Percentiles rank a stretch among this genome's conserved stretches.
Evolutionary conservation across 1,140 invertebrate species (phyloP).

Genomic region (Telenomus remus): DNA sequence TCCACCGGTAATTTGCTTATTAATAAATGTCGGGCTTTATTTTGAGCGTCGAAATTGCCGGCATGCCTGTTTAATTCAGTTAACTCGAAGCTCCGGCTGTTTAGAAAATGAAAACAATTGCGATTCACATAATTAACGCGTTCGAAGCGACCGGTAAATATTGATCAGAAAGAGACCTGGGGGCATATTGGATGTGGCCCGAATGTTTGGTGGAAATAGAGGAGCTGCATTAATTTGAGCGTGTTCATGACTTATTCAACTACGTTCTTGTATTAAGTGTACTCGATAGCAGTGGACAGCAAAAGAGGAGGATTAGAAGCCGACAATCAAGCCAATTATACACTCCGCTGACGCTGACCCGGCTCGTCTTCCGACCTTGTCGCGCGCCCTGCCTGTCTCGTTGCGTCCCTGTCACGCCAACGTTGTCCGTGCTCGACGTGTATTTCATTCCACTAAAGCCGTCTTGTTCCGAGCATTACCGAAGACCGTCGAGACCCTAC

Average conservation of each 20-base stretch:
- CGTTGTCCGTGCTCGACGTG: slow-evolving; percentile 54
- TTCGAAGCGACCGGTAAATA: slow-evolving; percentile 31
- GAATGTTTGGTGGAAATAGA: slow-evolving; percentile 21
- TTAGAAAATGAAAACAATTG: slow-evolving; percentile 27
- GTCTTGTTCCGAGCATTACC: slow-evolving; percentile 64
- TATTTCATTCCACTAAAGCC: slow-evolving; percentile 66
- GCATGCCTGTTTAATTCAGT: slow-evolving; percentile 1
- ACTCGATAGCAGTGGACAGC: slow-evolving; percentile 63
- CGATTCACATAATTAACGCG: not conserved
- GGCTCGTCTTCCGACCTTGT: slow-evolving; percentile 63
- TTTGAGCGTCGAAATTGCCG: slow-evolving; percentile 11
- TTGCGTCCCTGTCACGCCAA: slow-evolving; percentile 51
- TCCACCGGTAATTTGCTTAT: slow-evolving; percentile 31
- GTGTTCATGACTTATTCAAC: slow-evolving; percentile 50
- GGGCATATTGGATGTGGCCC: slow-evolving; percentile 30
- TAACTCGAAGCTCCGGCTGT: slow-evolving; percentile 7
- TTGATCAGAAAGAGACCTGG: slow-evolving; percentile 28
- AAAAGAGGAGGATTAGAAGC: slow-evolving; percentile 72
- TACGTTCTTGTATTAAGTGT: slow-evolving; percentile 44
- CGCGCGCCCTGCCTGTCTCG: slow-evolving; percentile 58
- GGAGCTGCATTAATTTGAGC: slow-evolving; percentile 42
- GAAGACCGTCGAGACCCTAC: slow-evolving; percentile 63
- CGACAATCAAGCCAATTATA: slow-evolving; percentile 75
- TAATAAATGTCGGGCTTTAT: slow-evolving; percentile 33
- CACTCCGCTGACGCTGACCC: slow-evolving; percentile 73